Percentiles rank a stretch among this genome's conserved stretches.
These are phyloP conservation scores for Carollia perspicillata DNA, from an alignment of 2,113 vertebrate species.

Conservation along the genomic window DNA sequence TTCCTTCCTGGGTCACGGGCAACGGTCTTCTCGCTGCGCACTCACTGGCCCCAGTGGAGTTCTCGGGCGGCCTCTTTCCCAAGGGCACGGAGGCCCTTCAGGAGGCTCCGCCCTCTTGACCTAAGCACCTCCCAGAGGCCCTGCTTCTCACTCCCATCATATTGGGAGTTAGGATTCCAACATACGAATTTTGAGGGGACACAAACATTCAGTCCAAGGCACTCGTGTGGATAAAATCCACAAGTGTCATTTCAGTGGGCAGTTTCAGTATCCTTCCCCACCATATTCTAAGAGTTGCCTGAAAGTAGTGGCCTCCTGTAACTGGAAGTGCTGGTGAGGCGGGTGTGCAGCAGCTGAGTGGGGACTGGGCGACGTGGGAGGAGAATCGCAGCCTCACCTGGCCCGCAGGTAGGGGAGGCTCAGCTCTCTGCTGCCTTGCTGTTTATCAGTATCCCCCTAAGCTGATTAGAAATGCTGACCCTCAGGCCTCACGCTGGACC, in stretches of 20 bases:
- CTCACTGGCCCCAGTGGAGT: neutral
- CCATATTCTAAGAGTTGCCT: neutral
- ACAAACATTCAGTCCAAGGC: neutral
- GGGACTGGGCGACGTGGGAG: fast-evolving
- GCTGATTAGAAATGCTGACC: neutral
- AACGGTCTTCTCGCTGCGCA: neutral
- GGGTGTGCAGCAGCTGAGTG: neutral
- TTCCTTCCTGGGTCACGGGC: neutral
- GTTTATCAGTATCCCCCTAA: neutral
- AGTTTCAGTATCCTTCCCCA: neutral
- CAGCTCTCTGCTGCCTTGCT: neutral
- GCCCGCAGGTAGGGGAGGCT: neutral
- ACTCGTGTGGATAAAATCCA: neutral
- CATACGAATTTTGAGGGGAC: neutral
- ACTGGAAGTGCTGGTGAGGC: neutral
- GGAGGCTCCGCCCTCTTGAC: neutral
- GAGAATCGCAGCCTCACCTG: neutral
- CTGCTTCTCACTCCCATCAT: neutral
- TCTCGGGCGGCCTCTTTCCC: neutral
- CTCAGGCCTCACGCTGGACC: neutral
- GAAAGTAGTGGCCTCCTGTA: neutral
- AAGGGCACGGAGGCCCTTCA: neutral
- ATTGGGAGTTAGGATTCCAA: neutral
- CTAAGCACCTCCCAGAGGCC: neutral
- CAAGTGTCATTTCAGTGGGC: neutral